Evolutionary conservation across 2,888 invertebrate species (phyloP).

Genomic region (Lasioglossum marginatum): DNA sequence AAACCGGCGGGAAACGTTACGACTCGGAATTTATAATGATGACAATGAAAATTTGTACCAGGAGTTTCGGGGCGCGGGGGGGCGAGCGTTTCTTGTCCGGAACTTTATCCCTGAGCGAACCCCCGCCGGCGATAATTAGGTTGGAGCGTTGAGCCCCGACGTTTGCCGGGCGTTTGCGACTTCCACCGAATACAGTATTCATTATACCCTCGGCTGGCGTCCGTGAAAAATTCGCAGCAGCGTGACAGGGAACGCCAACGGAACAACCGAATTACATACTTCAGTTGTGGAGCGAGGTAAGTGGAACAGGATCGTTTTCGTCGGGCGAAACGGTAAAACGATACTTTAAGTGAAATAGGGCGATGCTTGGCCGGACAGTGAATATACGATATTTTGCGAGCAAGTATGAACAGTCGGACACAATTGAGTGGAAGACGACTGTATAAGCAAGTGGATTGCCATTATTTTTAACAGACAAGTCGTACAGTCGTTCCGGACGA

Average conservation of each 20-base stretch:
- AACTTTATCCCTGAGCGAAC: conserved; percentile 21
- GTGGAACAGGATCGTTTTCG: not conserved
- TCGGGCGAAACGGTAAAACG: not conserved
- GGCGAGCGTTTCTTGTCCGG: conserved; percentile 4
- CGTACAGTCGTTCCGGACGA: not conserved
- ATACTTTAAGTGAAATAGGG: not conserved
- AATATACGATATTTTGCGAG: not conserved
- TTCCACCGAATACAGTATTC: conserved; percentile 8
- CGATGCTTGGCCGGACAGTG: not conserved
- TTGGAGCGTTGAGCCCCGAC: conserved; percentile 22
- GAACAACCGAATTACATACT: not conserved
- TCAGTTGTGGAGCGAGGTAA: not conserved
- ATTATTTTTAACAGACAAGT: not conserved
- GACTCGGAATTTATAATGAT: conserved; percentile 53
- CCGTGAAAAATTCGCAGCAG: not conserved
- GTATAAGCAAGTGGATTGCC: not conserved
- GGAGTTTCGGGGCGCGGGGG: conserved; percentile 7
- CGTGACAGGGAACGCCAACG: not conserved
- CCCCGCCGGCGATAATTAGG: conserved; percentile 37
- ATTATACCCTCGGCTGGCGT: not conserved
- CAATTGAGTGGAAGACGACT: not conserved
- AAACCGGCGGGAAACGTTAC: conserved; percentile 36
- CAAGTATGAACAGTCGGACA: not conserved
- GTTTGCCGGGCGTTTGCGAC: conserved; percentile 4
- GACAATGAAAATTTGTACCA: conserved; percentile 57